Conservation (phyloP, 2,888 invertebrate species). For the Elmis aenea region DNA sequence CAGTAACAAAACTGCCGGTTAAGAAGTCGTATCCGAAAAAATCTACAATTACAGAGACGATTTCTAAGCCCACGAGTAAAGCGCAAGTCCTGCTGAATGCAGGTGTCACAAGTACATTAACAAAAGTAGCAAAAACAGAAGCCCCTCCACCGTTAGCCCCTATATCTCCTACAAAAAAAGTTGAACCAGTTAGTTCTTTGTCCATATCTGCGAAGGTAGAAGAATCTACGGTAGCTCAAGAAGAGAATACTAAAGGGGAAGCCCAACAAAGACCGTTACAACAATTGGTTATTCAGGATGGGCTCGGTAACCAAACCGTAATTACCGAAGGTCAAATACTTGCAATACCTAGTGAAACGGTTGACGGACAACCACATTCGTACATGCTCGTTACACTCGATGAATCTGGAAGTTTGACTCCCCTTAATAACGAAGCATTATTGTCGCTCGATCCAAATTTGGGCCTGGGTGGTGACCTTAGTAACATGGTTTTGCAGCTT, state of each 20-base stretch:
- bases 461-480: slow-evolving; percentile 44
- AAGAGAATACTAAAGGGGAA: slow-evolving; percentile 21
- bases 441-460: slow-evolving; percentile 54
- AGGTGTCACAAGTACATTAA: slow-evolving; percentile 5
- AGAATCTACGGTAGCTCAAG: slow-evolving; percentile 9
- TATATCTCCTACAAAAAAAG: slow-evolving; percentile 30
- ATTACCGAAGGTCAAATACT: slow-evolving; percentile 61
- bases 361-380: slow-evolving; percentile 66
- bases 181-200: slow-evolving; percentile 11
- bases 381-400: slow-evolving; percentile 70
- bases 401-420: slow-evolving; percentile 64
- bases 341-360: slow-evolving; percentile 68
- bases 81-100: not conserved
- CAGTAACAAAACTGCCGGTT: slow-evolving; percentile 8
- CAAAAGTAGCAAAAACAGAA: slow-evolving; percentile 9
- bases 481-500: slow-evolving; percentile 52
- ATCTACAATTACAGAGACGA: not conserved
- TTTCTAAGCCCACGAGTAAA: not conserved
- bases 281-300: slow-evolving; percentile 45
- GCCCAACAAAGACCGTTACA: slow-evolving; percentile 39
- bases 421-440: slow-evolving; percentile 65
- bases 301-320: slow-evolving; percentile 44
- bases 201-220: slow-evolving; percentile 5
- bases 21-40: slow-evolving; percentile 16
- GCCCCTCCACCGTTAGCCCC: slow-evolving; percentile 33